Percentiles rank a stretch among this genome's conserved stretches.
These are phyloP conservation scores for Himantopus leucocephalus DNA, from an alignment of 2,113 vertebrate genomes.

Conservation along the genomic window DNA sequence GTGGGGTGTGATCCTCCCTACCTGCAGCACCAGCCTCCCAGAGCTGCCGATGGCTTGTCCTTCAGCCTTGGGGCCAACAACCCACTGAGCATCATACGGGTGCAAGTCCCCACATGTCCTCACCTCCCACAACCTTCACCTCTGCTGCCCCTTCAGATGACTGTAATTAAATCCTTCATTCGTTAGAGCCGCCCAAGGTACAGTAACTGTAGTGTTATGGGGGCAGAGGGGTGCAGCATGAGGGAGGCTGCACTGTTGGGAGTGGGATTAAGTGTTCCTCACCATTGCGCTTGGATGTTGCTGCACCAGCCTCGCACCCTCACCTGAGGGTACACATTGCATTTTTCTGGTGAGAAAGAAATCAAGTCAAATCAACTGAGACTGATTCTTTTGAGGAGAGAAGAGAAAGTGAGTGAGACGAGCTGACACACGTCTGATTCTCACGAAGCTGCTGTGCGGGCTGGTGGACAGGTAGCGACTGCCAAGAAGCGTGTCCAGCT, in stretches of 20 bases:
- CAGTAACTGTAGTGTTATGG: accelerated
- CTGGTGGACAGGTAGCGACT: neutral
- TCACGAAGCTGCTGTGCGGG: neutral
- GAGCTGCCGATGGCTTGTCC: neutral
- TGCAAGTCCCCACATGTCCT: neutral
- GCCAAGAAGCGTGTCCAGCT: neutral
- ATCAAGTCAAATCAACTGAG: neutral
- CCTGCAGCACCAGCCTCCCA: neutral
- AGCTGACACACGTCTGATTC: neutral
- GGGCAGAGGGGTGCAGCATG: neutral
- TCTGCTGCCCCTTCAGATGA: neutral
- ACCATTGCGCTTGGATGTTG: neutral
- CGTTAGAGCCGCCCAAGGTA: neutral
- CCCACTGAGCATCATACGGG: accelerated
- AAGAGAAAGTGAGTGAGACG: neutral
- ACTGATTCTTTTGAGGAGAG: neutral
- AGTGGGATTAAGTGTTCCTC: neutral
- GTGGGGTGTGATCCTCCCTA: neutral
- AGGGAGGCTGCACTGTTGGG: neutral
- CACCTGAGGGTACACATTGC: neutral
- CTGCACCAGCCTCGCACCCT: neutral
- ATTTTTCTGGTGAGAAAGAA: neutral
- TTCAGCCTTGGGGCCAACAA: neutral
- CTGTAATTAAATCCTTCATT: neutral
- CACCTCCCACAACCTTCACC: neutral